Evolutionary conservation across 1,140 invertebrate species (phyloP).

Genomic region (Epicauta chinensis): DNA sequence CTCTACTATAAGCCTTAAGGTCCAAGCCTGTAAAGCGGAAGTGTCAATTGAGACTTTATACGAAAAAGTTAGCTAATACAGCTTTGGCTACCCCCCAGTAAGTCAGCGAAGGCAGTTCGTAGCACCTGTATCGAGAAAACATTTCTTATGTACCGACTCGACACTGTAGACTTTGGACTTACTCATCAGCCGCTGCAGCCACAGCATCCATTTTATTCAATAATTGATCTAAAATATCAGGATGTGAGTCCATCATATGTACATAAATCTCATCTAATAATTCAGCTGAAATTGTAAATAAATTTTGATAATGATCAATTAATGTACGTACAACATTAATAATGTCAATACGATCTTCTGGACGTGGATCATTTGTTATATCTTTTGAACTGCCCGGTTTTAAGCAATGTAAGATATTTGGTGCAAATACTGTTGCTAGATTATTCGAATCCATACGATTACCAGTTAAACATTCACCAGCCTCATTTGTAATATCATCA

Average conservation of each 20-base stretch:
- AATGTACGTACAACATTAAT: constrained; percentile 80
- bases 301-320: constrained; percentile 68
- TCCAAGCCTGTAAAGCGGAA: too few species aligned
- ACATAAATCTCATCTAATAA: constrained; percentile 79
- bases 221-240: constrained; percentile 66
- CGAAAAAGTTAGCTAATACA: too few species aligned
- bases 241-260: constrained; percentile 75
- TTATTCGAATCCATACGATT: constrained; percentile 94
- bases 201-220: constrained; percentile 44
- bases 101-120: too few species aligned
- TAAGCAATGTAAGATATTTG: constrained; percentile 81
- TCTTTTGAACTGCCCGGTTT: constrained; percentile 58
- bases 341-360: constrained; percentile 77
- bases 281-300: constrained; percentile 74
- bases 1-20: too few species aligned
- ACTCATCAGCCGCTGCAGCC: constrained; percentile 48
- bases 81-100: too few species aligned
- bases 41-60: too few species aligned
- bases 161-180: constrained; percentile 30
- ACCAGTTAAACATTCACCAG: constrained; percentile 60
- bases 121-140: too few species aligned
- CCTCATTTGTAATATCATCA: constrained; percentile 53
- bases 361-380: constrained; percentile 51
- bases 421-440: constrained; percentile 87
- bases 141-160: too few species aligned